Evolutionary conservation across 2,888 invertebrate genomes (phyloP), one percentile per base, ranked within the genome.

Genomic region (Stenoptilia bipunctidactyla): DNA sequence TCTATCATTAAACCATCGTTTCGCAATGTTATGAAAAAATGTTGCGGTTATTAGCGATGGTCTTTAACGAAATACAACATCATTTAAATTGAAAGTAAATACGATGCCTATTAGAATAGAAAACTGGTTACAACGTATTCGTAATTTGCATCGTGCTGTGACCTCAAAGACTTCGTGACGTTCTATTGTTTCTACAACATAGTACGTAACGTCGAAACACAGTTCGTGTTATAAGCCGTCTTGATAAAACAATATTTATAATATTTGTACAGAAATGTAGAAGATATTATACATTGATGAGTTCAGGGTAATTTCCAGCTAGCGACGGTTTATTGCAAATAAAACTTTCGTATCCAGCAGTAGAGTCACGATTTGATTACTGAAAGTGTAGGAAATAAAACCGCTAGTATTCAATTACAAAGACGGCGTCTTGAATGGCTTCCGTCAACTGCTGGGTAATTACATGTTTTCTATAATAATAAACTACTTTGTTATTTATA

Each of bases 121-220:
- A 30, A 30, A 30, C 30, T 30, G 30, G 30, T 30, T 30, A 9
- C 2, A n/a, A 4, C n/a, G 12, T 4, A 8, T 20, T 5, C 12
- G 30, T 30, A 30, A 30, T 30, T 30, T 12, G 10, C 30, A 30
- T 58, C 65, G 60, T 58, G 63, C 60, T 60, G 53, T 66, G 67
- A 72, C 69, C 69, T 60, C 61, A 61, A 66, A 63, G 55, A 58
- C 53, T 66, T 73, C 68, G 69, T 70, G 71, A 60, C 67, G 59
- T 58, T 58, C 57, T 12, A 54, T 58, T 58, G 58, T 58, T 62
- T 55, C 55, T 52, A 56, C 61, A n/a, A 30, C 3, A 3, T 30
- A 30, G 2, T n/a, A 30, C 4, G 30, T 50, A 56, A 56, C 43
- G 52, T 58, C 71, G 71, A 67, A 51, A 70, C 57, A 59, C 56